Evolutionary conservation across 2,888 invertebrate species (phyloP), one percentile per base, ranked within the genome.

Genomic region (Acholoe squamosa): DNA sequence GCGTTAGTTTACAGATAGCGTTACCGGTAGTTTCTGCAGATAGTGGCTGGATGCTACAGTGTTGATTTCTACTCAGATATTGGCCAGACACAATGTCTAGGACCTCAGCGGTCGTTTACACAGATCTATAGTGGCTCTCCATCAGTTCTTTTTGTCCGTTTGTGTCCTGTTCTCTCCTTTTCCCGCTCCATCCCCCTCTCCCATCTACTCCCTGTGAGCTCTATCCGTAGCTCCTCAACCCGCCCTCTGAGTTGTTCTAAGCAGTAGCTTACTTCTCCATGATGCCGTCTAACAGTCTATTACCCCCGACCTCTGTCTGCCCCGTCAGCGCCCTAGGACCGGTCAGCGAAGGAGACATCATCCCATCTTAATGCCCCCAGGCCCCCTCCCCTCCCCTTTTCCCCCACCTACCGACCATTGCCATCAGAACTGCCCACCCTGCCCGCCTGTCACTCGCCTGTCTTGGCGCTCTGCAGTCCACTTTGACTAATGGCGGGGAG

Each of bases 261-360:
- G 43, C 43, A 43, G 43, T 43, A 43, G 43, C 43, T 43, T 7
- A 43, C 43, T 10, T 10, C 43, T 3, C 43, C 10, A 43, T 43
- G 43, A 43, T 43, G 43, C 61, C 61, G 76, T 76, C 76, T 76
- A 76, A n/a, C 76, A 31, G 76, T 76, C 76, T 76, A 76, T 76
- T 76, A 76, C 76, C 76, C 28, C 28, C 14, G 76, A n/a, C 28
- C 31, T 25, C 5, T 5, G n/a, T 25, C 76, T 25, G 14, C 28
- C 25, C 76, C 76, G 61, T 76, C 28, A 25, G n/a, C 76, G 76
- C 76, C 76, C 28, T 19, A 14, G 25, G 28, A 28, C 76, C 76
- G 76, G 76, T 76, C 76, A 76, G 76, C 31, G 76, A 76, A 76
- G 31, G 76, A 76, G 76, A 76, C 76, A 76, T 76, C 76, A 76